Base-by-base conservation (phyloP, 2,797 vertebrate species). In the Pangasius sanitwongsei region DNA sequence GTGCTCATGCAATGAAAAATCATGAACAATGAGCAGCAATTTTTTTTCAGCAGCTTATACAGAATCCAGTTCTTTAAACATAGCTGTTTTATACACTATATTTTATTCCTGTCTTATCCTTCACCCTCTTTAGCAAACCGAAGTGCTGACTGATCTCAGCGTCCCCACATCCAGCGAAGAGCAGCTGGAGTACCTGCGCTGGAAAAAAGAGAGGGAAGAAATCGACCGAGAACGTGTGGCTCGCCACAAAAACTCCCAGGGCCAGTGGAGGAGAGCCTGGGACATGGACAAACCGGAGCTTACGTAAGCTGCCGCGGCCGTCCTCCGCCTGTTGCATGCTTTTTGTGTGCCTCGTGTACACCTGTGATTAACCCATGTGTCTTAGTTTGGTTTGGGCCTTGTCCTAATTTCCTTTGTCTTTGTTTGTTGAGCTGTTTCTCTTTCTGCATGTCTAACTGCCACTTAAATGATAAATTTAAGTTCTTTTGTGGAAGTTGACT, bases 241-340 rank as follows among this genome's bases (percentile, higher is more conserved):
- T 0, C 96, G 98, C 6, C 99, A 99, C 94, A 98, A 97, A 94
- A 98, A 99, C 0, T 95, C 98, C 69, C 97, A 97, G 93, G 98
- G 98, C 93, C 98, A 99, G 94, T 99, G 99, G 98, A 96, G 97
- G 90, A 97, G 98, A 90, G 97, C 98, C 0, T 99, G 99, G 98
- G 98, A 99, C 94, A 89, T 98, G 95, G 97, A 99, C 95, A 99
- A 99, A 94, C 95, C 97, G 0, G 97, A 98, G 65, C 94, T 96
- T 91, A 98, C 96, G 99, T 99, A 97, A 96, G 98, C 95, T 44
- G 77, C 28, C 48, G 23, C 7, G 5, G 65, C 78, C 20, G 6
- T 63, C 25, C 37, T 23, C 25, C 1, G 23, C 50, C 28, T 85
- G 57, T 61, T 2, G 41, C 55, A 59, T 84, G 81, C 57, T 13